Base-by-base conservation (phyloP, 2,888 invertebrate genomes). In the Pimpla rufipes region DNA sequence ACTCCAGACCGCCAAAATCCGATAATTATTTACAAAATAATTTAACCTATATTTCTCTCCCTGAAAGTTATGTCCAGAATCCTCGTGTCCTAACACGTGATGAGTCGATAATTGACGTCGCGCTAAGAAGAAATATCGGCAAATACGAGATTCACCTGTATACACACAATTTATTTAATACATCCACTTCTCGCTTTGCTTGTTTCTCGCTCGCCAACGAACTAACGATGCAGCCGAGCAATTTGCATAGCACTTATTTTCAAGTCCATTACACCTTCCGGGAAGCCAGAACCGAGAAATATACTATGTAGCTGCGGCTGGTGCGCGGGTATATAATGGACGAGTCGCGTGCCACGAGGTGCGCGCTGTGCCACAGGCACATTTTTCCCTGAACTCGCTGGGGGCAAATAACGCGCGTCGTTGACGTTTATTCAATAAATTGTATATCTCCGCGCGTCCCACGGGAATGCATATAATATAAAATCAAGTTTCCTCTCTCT, bases 171-270 rank as follows among this genome's bases (percentile, higher is more conserved):
- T 10, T 13, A 37, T 70, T 67, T 7, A 5, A 29, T 5, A 5
- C 29, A 6, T 37, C 8, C 52, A 37, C 13, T 55, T 45, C 8
- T 52, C 47, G 16, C 18, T n/a, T 71, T 40, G 37, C 47, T 67
- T 13, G n/a, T 11, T 57, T 68, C 47, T 47, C 52, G 62, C 52
- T 62, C 16, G 16, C 8, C 67, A 18, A 76, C 35, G 21, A 18
- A 84, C 62, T 64, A 64, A 76, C 59, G 83, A 57, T 55, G 73
- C 47, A 45, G 52, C 76, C 55, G 57, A 45, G 75, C 37, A 78
- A 83, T 83, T 83, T 82, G 45, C 80, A 74, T 80, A 75, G 75
- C 80, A 70, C 80, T 82, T 73, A 85, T 85, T 85, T 85, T 74
- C 79, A 83, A 78, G 67, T 77, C 83, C 64, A 79, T 83, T 83